Base-by-base conservation (phyloP, 2,888 invertebrate genomes). In the Idaea biselata region DNA sequence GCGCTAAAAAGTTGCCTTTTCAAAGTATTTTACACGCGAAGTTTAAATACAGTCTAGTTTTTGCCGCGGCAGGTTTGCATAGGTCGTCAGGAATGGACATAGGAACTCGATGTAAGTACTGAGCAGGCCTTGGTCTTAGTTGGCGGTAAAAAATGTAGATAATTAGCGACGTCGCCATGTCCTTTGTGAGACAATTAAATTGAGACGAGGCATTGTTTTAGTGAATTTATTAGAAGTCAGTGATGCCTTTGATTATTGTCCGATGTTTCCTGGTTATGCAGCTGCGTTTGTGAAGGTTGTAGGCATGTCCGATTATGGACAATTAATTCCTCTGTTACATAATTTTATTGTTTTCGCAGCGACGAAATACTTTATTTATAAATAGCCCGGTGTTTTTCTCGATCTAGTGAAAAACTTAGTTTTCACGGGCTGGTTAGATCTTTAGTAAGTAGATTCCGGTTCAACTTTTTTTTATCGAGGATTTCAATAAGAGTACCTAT, bases 71-170 rank as follows among this genome's bases (percentile, higher is more conserved):
- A 84, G 81, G 83, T 86, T 87, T 88, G 84, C 86, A 84, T 88
- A 84, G 84, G 78, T 73, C 75, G 80, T 76, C 86, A 84, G 88
- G 85, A 88, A 88, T 89, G 89, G 88, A 87, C 85, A 83, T 87
- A 86, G 86, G 85, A 86, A 83, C 84, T 86, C 76, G 87, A 88
- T 89, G 89, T 90, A 89, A 90, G 89, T 90, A 84, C 74, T 66
- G 66, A 63, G 66, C 62, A 64, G 67, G 81, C 91, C 90, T 91
- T 90, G 91, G 87, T 84, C 86, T 86, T 88, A 89, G 88, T 87
- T 84, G 87, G 84, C 86, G 79, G 87, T 79, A 91, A 91, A 91
- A 91, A 91, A 81, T 81, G 86, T 83, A 91, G 90, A 91, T 91
- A 91, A 81, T 78, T 79, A 82, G 83, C 84, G 83, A 83, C 14